phyloP scores from a whole-genome alignment of 1,140 invertebrate species.

The Metaphire vulgaris region DNA sequence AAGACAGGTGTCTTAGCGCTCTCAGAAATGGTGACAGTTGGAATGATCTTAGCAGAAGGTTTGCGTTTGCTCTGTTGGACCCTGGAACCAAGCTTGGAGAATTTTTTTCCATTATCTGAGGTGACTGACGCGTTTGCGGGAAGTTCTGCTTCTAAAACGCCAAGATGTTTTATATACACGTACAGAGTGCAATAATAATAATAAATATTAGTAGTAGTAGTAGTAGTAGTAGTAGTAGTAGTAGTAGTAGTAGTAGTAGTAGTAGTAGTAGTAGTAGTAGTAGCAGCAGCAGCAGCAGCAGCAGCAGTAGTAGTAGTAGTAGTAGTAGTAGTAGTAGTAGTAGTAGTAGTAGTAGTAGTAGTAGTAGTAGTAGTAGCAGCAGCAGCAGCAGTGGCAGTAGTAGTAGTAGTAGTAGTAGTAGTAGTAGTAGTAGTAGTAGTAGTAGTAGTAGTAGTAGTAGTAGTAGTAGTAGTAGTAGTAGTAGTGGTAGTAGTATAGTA shows the following conservation, averaged over 20 bases:
- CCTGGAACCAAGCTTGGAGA: too few relatives aligned
- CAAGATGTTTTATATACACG: too few relatives aligned
- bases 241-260: neutral
- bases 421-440: neutral
- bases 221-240: neutral
- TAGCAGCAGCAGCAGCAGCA: neutral
- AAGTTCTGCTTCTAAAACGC: too few relatives aligned
- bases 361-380: neutral
- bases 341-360: neutral
- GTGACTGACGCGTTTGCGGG: too few relatives aligned
- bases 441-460: neutral
- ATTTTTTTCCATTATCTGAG: too few relatives aligned
- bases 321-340: neutral
- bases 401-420: neutral
- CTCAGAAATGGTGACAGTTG: too few relatives aligned
- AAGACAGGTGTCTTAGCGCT: too few relatives aligned
- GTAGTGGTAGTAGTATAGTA: neutral
- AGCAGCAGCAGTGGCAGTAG: neutral
- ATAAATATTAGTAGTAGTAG: neutral
- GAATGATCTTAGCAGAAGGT: too few relatives aligned
- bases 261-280: neutral
- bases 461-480: neutral
- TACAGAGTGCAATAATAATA: too few relatives aligned
- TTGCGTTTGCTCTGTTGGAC: too few relatives aligned
- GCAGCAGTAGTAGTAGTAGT: neutral